Evolutionary conservation across 2,113 vertebrate species (phyloP), one percentile per base, ranked within the genome.

Genomic region (Chinchilla lanigera): DNA sequence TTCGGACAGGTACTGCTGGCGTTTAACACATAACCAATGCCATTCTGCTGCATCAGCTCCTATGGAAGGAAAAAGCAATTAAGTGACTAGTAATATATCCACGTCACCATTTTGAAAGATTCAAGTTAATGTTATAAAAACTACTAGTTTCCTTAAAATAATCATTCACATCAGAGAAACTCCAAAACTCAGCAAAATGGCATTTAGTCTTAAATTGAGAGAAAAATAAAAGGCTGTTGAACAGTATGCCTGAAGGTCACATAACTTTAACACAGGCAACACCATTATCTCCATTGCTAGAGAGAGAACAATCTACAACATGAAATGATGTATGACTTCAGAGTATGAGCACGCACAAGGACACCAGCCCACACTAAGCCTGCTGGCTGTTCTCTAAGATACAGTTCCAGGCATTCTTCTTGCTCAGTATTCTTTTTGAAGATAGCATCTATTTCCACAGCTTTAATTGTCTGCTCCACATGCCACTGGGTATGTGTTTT

Each of bases 41-140:
- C 99, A 0, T 99, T 99, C 98, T 99, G 99, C 97, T 99, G 99
- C 99, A 99, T 99, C 98, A 99, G 98, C 71, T 99, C 99, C 99
- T 99, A 86, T 0, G 58, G 16, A 92, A 67, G 91, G 19, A 73
- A 80, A 88, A 30, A 83, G 54, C 84, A 71, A 56, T 85, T 67
- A 58, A 84, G 50, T 35, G 9, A 89, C 38, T 73, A 58, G 69
- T 4, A 30, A 30, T 44, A 17, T 6, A 56, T 1, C n/a, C 56
- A 33, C 26, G 24, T 11, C 22, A 89, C 58, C 60, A 90, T 33
- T 60, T 47, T 50, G 17, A 77, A 90, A 92, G 75, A 96, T 50
- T 26, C n/a, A 86, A 80, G 47, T 44, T 67, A 77, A 88, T 7
- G 9, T 61, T 24, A 84, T 78, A 88, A 90, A 78, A 95, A 47